These are phyloP conservation scores for Branchinecta lindahli DNA, from an alignment of 1,140 invertebrate species.

Conservation along the genomic window DNA sequence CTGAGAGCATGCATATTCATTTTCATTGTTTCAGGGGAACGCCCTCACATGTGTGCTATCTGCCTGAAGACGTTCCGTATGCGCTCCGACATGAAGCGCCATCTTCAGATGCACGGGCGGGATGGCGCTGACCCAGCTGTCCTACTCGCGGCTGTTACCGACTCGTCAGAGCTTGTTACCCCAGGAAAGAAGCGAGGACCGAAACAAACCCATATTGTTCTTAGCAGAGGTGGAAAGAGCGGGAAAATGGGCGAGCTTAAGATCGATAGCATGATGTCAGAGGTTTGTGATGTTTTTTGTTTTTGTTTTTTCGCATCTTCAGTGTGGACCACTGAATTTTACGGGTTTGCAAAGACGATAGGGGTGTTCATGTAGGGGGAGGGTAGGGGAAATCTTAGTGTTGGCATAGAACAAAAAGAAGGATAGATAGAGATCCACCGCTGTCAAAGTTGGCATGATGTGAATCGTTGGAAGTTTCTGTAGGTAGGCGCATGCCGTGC, in stretches of 20 bases:
- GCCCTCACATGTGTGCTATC: constrained; percentile 55
- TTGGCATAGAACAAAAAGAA: too few relatives aligned
- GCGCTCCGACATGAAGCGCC: constrained; percentile 70
- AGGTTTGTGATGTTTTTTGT: not conserved
- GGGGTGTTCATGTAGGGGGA: too few relatives aligned
- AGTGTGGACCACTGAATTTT: too few relatives aligned
- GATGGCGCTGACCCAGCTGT: constrained; percentile 32
- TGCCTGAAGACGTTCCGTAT: constrained; percentile 72
- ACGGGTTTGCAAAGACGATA: too few relatives aligned
- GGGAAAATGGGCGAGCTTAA: not conserved
- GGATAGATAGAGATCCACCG: too few relatives aligned
- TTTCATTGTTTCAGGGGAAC: constrained; percentile 42
- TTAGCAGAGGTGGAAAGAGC: not conserved
- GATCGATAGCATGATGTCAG: not conserved
- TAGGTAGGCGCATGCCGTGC: too few relatives aligned
- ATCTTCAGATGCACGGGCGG: constrained; percentile 56
- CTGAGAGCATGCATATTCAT: too few relatives aligned
- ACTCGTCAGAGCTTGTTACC: not conserved
- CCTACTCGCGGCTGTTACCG: constrained; percentile 9
- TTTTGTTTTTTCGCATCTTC: too few relatives aligned
- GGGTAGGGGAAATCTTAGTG: too few relatives aligned
- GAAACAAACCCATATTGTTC: constrained; percentile 8
- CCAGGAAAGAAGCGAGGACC: not conserved
- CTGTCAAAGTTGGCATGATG: too few relatives aligned
- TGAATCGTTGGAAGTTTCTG: too few relatives aligned